phyloP scores from a whole-genome alignment of 1,140 invertebrate genomes.

The Euschistus heros region DNA sequence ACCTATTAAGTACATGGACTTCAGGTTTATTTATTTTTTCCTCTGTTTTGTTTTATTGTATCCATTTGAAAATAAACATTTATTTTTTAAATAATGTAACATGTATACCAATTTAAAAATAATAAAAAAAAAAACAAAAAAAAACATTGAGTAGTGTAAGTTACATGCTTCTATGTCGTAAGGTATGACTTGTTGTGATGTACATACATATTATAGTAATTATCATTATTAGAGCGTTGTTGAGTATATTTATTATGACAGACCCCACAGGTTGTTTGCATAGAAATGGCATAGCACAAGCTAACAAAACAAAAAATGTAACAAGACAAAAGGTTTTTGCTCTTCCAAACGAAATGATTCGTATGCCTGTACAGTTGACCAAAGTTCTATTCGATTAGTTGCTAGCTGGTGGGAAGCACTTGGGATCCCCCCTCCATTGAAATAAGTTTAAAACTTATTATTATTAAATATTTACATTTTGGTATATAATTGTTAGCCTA shows the following conservation, averaged over 20 bases:
- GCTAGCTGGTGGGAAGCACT: too few relatives aligned
- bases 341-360: conserved; percentile 10
- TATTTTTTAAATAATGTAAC: conserved; percentile 17
- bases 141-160: conserved; percentile 21
- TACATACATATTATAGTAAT: conserved; percentile 27
- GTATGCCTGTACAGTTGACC: too few relatives aligned
- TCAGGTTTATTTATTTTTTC: neutral
- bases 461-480: too few relatives aligned
- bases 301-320: conserved; percentile 4
- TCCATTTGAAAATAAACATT: conserved; percentile 5
- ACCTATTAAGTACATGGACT: neutral
- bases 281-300: conserved; percentile 23
- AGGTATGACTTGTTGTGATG: conserved; percentile 28
- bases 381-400: too few relatives aligned
- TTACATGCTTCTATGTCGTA: conserved; percentile 26
- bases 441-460: too few relatives aligned
- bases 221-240: conserved; percentile 22
- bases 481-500: too few relatives aligned
- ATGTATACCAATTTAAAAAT: conserved; percentile 24
- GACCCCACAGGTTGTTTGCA: conserved; percentile 12
- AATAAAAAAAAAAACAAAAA: neutral
- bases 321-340: too few relatives aligned
- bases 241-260: conserved; percentile 21
- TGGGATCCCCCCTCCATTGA: too few relatives aligned
- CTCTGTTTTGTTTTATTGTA: conserved; percentile 5